phyloP scores from a whole-genome alignment of 2,888 invertebrate species.

The Diarsia mendica region DNA sequence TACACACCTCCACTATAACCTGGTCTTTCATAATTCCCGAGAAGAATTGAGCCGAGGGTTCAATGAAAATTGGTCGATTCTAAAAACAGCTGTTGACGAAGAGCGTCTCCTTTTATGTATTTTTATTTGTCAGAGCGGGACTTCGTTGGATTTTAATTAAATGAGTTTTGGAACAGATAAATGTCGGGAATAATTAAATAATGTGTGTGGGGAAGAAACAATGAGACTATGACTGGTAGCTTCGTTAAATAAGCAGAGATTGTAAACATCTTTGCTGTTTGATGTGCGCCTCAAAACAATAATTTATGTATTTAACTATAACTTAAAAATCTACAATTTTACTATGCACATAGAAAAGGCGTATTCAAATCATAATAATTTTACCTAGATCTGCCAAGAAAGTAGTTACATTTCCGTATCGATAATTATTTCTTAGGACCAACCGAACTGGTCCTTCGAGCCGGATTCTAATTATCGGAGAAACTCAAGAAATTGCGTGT shows the following conservation, averaged over 20 bases:
- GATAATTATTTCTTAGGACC: slow-evolving; percentile 47
- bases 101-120: slow-evolving; percentile 77
- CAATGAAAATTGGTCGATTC: slow-evolving; percentile 75
- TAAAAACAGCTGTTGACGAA: slow-evolving; percentile 88
- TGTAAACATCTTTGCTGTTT: background rate
- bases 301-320: background rate
- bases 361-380: background rate
- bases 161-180: slow-evolving; percentile 50
- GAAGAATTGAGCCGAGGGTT: slow-evolving; percentile 62
- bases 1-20: slow-evolving; percentile 70
- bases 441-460: slow-evolving; percentile 63
- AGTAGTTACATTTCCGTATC: slow-evolving; percentile 52
- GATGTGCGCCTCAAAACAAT: background rate
- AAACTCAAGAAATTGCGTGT: slow-evolving; percentile 54
- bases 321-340: background rate
- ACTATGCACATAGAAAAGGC: background rate
- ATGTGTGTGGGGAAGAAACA: slow-evolving; percentile 40
- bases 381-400: slow-evolving; percentile 46
- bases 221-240: background rate
- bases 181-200: slow-evolving; percentile 50
- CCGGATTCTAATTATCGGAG: slow-evolving; percentile 58
- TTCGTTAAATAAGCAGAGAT: background rate
- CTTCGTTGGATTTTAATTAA: slow-evolving; percentile 63
- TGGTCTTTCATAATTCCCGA: slow-evolving; percentile 57
- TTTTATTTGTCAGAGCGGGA: slow-evolving; percentile 74